These are phyloP conservation scores for Caenorhabditis virilis DNA, from an alignment of 2,888 invertebrate species.

Conservation along the genomic window DNA sequence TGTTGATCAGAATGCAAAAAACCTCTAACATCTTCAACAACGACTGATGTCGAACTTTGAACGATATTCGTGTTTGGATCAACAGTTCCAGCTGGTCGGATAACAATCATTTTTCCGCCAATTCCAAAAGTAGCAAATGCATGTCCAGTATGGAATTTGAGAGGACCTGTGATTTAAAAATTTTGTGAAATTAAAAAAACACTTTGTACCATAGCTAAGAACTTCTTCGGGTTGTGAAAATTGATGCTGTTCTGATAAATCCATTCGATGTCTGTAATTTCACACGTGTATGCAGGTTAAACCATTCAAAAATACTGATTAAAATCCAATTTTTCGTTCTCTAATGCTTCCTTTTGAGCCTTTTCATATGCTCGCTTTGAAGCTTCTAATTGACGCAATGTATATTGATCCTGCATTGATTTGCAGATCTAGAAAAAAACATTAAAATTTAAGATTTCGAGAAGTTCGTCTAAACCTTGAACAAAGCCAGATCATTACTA, in stretches of 20 bases:
- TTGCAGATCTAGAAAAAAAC: conserved; percentile 30
- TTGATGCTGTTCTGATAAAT: conserved; percentile 12
- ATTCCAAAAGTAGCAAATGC: conserved; percentile 40
- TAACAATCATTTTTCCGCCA: conserved; percentile 35
- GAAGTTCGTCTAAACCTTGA: conserved; percentile 19
- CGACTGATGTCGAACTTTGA: conserved; percentile 21
- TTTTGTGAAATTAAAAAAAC: too few species aligned
- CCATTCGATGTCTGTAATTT: conserved; percentile 13
- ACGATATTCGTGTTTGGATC: conserved; percentile 15
- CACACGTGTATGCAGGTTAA: neutral
- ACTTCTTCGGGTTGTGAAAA: conserved; percentile 25
- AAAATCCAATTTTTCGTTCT: conserved; percentile 26
- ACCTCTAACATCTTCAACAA: conserved; percentile 35
- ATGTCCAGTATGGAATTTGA: conserved; percentile 41
- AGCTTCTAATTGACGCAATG: conserved; percentile 19
- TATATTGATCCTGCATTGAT: conserved; percentile 41
- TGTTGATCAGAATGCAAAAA: conserved; percentile 36
- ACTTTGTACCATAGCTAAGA: conserved; percentile 22
- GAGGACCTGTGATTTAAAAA: too few species aligned
- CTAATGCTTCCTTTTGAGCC: conserved; percentile 23
- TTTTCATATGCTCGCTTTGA: conserved; percentile 28
- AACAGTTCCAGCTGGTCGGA: conserved; percentile 21
- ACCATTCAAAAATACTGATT: conserved; percentile 12
- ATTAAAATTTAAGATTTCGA: neutral
- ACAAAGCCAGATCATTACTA: conserved; percentile 30